These are phyloP conservation scores for Iphiclides podalirius DNA, from an alignment of 2,888 invertebrate genomes.

Conservation along the genomic window DNA sequence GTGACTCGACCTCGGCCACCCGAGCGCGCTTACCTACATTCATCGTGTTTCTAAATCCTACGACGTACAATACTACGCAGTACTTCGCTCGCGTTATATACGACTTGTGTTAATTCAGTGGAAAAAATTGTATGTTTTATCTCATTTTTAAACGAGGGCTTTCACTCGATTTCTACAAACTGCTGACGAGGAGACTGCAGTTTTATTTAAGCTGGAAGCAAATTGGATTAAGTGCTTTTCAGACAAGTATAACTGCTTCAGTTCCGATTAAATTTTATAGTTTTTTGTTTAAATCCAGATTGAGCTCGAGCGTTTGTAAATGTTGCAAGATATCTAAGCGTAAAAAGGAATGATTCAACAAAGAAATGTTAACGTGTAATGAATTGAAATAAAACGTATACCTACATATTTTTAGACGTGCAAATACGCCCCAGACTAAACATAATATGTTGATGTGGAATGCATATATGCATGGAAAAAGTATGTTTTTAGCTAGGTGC, in stretches of 20 bases:
- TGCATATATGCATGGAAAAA: too few relatives aligned
- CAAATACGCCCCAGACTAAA: too few relatives aligned
- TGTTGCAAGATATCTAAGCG: too few relatives aligned
- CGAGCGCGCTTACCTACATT: constrained; percentile 35
- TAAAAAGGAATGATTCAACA: too few relatives aligned
- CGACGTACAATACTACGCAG: constrained; percentile 21
- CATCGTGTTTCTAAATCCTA: constrained; percentile 32
- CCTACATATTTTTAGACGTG: too few relatives aligned
- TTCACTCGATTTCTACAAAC: constrained; percentile 16
- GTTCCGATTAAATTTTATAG: constrained; percentile 1
- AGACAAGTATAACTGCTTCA: constrained; percentile 10
- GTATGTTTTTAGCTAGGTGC: too few relatives aligned
- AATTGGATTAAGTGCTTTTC: constrained; percentile 21
- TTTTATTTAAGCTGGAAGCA: constrained; percentile 15
- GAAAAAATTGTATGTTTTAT: constrained; percentile 14
- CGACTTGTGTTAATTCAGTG: background rate
- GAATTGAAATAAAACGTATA: too few relatives aligned
- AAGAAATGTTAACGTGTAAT: too few relatives aligned
- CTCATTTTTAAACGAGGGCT: constrained; percentile 14
- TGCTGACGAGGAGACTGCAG: constrained; percentile 15
- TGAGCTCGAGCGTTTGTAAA: background rate
- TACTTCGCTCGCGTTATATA: background rate
- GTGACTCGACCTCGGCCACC: constrained; percentile 33
- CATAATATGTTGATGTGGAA: too few relatives aligned
- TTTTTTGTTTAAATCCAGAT: background rate